Evolutionary conservation across 2,797 vertebrate genomes (phyloP), one percentile per base, ranked within the genome.

Genomic region (Phylloscopus collybita): DNA sequence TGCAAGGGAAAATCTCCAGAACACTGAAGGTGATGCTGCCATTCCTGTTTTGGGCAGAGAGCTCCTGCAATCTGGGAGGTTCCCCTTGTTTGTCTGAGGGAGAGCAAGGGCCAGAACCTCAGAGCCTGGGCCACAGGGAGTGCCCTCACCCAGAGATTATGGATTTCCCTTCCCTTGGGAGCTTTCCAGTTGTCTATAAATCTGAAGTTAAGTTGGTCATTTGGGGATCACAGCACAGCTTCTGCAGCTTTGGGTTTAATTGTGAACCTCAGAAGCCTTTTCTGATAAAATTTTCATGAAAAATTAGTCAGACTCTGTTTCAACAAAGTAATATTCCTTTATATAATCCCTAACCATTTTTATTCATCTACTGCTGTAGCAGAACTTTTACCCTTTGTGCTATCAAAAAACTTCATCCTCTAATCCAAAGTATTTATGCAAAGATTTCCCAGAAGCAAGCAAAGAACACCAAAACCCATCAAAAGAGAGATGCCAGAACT

Each of bases 1-100:
- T 34, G 38, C 13, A 42, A n/a, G 25, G n/a, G 18, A 4, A 6
- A 29, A 34, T 59, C 38, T 65, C 56, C 23, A 34, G 42, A 79
- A 5, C 45, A 42, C 19, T 20, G 30, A 54, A 12, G 51, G 9
- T 6, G 13, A 5, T 0, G 0, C 30, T 69, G 21, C 15, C 7
- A 13, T 72, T 81, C 72, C 62, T 49, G 16, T 38, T 88, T 64
- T 30, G 45, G 44, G n/a, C n/a, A 45, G 5, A 54, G 29, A 67
- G 26, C 13, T 18, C 60, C 70, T 54, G 21, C 13, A 20, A 2
- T 44, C 45, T 51, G 62, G 40, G 49, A 74, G 54, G 30, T 6
- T 78, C 4, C 10, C 6, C 3, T 3, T 53, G 17, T 22, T 36
- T 59, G 15, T 27, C 38, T 53, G 32, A 21, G 53, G 19, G 40